Conservation (phyloP, 2,888 invertebrate genomes). For the Acronicta alni region DNA sequence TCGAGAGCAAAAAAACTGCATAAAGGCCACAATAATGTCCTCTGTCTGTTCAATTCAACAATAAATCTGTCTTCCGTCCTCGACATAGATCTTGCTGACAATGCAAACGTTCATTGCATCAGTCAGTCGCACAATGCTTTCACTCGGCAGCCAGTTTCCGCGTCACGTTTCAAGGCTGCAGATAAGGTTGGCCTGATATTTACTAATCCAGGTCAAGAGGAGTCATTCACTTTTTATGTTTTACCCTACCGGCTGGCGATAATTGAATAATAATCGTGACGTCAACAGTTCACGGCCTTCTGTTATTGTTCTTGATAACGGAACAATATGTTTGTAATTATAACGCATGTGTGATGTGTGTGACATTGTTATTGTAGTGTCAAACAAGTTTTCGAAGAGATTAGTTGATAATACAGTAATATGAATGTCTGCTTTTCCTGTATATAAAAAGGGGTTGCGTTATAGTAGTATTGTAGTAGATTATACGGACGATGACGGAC, state of each 20-base stretch:
- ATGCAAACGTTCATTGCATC: slow-evolving; percentile 73
- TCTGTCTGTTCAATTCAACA: slow-evolving; percentile 6
- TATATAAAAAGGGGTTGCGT: neutral
- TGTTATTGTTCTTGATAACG: slow-evolving; percentile 68
- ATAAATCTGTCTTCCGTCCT: slow-evolving; percentile 63
- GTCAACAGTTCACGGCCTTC: slow-evolving; percentile 74
- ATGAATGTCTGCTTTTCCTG: slow-evolving; percentile 1
- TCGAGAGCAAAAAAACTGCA: neutral
- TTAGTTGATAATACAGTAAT: slow-evolving; percentile 22
- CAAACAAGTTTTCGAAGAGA: slow-evolving; percentile 36
- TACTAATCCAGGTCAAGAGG: slow-evolving; percentile 82
- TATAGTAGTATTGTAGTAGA: too few relatives aligned
- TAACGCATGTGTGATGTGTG: slow-evolving; percentile 45
- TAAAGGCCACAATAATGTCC: neutral
- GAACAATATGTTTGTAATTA: slow-evolving; percentile 59
- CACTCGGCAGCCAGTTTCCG: slow-evolving; percentile 83
- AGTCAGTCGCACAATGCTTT: slow-evolving; percentile 84
- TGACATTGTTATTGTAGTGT: slow-evolving; percentile 44
- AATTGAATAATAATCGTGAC: slow-evolving; percentile 76
- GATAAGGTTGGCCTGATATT: slow-evolving; percentile 81
- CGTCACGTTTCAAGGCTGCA: slow-evolving; percentile 86
- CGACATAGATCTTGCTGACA: slow-evolving; percentile 74
- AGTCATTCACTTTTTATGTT: slow-evolving; percentile 83
- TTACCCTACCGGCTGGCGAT: slow-evolving; percentile 74
- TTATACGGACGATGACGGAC: too few relatives aligned